Evolutionary conservation across 35 echinoderm and acorn worm genomes (phyloP), one percentile per base, ranked within the genome.

Genomic region (Chiridota heheva): DNA sequence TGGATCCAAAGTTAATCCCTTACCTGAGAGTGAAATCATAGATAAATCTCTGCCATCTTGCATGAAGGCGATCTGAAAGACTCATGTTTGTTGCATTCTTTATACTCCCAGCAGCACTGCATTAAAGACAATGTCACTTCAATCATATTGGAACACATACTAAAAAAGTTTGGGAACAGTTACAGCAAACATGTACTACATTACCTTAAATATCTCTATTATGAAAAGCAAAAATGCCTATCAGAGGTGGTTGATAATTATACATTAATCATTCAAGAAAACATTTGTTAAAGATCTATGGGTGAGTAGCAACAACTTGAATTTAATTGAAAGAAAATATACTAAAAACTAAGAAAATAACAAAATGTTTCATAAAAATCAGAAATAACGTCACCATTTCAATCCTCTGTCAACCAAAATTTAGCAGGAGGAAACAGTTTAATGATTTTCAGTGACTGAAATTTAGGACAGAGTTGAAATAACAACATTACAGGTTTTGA

Each of bases 1-100:
- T n/a, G n/a, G n/a, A n/a, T n/a, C n/a, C n/a, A n/a, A n/a, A n/a
- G n/a, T n/a, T n/a, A n/a, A n/a, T n/a, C n/a, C n/a, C 58, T 61
- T 61, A 83, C 81, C 62, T 69, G 65, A 83, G 81, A 53, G 49
- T 83, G 17, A 83, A 83, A 48, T 83, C 81, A 83, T 69, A 83
- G 7, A 83, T 24, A 60, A 83, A 83, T 68, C 81, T 67, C 34
- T 83, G 44, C 81, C 81, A 83, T 69, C 81, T 83, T 4, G 81
- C 81, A 15, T 25, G 27, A 1, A 83, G 44, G 27, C 65, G 69
- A 33, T 83, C 64, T 57, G 46, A 58, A 66, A 83, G 35, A 46
- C 81, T 57, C 6, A 45, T 45, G 40, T 69, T 67, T 17, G 4
- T 69, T 31, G 57, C 27, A 29, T 70, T 39, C 3, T 43, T 7